Conservation (phyloP, 2,113 vertebrate genomes). For the Butorides virescens region DNA sequence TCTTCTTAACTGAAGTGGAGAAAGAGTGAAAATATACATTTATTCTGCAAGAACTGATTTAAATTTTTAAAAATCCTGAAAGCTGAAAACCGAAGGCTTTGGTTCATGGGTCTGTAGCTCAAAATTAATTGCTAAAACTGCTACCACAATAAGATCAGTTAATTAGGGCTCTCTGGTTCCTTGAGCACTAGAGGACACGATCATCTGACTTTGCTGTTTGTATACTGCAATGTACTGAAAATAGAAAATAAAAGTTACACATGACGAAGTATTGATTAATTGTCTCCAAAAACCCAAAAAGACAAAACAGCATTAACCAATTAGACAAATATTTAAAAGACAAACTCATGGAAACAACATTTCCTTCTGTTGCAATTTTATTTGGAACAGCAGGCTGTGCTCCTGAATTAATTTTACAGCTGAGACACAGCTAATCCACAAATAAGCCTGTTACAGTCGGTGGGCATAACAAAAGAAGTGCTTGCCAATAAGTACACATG, state of each 20-base stretch:
- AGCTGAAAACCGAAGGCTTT: constrained; percentile 26
- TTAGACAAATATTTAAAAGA: constrained; percentile 44
- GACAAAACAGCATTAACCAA: constrained; percentile 50
- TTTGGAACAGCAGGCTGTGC: constrained; percentile 52
- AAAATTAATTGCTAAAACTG: constrained; percentile 67
- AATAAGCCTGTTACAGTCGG: constrained; percentile 39
- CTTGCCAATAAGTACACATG: constrained; percentile 29
- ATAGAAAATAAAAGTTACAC: constrained; percentile 62
- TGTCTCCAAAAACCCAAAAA: constrained; percentile 49
- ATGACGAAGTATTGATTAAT: constrained; percentile 55
- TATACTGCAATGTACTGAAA: constrained; percentile 25
- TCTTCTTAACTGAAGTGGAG: neutral
- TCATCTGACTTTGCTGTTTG: constrained; percentile 34
- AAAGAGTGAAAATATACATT: constrained; percentile 32
- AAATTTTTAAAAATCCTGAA: constrained; percentile 48
- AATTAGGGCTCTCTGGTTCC: constrained; percentile 53
- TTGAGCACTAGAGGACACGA: constrained; percentile 23
- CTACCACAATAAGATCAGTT: constrained; percentile 50
- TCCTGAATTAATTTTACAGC: constrained; percentile 67
- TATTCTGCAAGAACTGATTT: constrained; percentile 50
- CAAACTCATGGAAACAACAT: constrained; percentile 25
- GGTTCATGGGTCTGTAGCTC: constrained; percentile 22
- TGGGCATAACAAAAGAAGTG: constrained; percentile 40
- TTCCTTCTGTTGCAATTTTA: constrained; percentile 20
- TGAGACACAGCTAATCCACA: constrained; percentile 57